Base-by-base conservation (phyloP, 37 sponge, comb jelly and placozoan genomes). In the Haliclona indistincta region DNA sequence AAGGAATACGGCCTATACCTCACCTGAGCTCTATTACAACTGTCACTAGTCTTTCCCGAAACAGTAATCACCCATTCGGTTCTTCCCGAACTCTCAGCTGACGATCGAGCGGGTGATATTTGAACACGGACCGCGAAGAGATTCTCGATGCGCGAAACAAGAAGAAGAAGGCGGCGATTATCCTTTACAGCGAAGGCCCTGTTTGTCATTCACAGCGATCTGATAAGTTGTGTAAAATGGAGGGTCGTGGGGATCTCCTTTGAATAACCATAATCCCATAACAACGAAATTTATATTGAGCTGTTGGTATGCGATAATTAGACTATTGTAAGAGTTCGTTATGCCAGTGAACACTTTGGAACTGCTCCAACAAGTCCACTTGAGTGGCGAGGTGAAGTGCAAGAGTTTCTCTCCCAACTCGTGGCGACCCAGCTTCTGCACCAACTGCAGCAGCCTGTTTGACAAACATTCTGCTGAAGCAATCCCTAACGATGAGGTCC, bases 341-440 rank as follows among this genome's bases (percentile, higher is more conserved):
- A 87, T 87, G 88, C 81, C 88, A 0, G 75, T 81, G 0, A 85
- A 60, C 0, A 85, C 73, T 38, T 30, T 43, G 23, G 64, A 73
- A 1, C 40, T 92, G 30, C 55, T 84, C 47, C 34, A 58, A 10
- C 94, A 93, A 44, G 68, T 88, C 38, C 89, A 88, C 62, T 70
- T 93, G 23, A 75, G 82, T 3, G 89, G 86, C 26, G 94, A 93
- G 60, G 74, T 41, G 38, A n/a, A 25, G 0, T 93, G 94, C 51
- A 20, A 61, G 20, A 37, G 33, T 1, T 93, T 93, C 66, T 63
- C 26, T 0, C 89, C 94, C 0, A 81, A 93, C 54, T 67, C 73
- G 38, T 55, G 88, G 53, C 84, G 81, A 56, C 67, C 81, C 11
- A 93, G 85, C 75, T 74, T 93, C 55, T 93, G 94, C 34, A 71